Evolutionary conservation across 1,140 invertebrate genomes (phyloP).

Genomic region (Halesus radiatus): DNA sequence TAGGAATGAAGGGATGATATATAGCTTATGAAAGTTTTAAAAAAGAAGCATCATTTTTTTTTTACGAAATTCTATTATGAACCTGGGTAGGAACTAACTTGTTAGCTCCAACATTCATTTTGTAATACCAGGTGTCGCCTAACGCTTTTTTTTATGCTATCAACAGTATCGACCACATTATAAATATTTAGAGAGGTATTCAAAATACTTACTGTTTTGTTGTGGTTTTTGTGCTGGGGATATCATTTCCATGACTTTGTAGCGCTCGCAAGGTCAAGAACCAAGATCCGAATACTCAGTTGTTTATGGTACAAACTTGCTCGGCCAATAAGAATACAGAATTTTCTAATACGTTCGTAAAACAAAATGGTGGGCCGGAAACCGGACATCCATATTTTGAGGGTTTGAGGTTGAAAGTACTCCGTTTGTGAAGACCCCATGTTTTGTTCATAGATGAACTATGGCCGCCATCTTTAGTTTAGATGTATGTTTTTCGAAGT

Average conservation of each 20-base stretch:
- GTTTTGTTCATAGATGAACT: slow-evolving; percentile 71
- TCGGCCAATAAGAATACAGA: slow-evolving; percentile 17
- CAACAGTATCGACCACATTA: too few species aligned
- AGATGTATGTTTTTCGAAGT: slow-evolving; percentile 71
- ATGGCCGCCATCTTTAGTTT: slow-evolving; percentile 71
- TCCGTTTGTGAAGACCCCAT: slow-evolving; percentile 69
- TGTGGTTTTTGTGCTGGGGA: not conserved
- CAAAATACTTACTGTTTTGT: too few species aligned
- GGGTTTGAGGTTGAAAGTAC: slow-evolving; percentile 47
- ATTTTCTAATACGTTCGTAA: not conserved
- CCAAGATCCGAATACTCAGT: too few species aligned
- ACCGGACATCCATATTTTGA: slow-evolving; percentile 39
- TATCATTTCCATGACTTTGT: slow-evolving; percentile 1
- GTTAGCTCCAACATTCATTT: too few species aligned
- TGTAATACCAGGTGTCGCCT: too few species aligned
- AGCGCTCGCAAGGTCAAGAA: not conserved
- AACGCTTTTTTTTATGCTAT: too few species aligned
- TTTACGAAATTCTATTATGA: too few species aligned
- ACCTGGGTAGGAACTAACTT: too few species aligned
- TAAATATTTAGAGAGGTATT: too few species aligned
- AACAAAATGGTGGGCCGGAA: slow-evolving; percentile 43
- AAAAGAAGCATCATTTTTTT: too few species aligned
- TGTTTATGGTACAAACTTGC: slow-evolving; percentile 26
- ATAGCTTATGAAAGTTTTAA: too few species aligned
- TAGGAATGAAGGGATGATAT: too few species aligned